Base-by-base conservation (phyloP, 2,113 vertebrate genomes). In the Menura novaehollandiae region DNA sequence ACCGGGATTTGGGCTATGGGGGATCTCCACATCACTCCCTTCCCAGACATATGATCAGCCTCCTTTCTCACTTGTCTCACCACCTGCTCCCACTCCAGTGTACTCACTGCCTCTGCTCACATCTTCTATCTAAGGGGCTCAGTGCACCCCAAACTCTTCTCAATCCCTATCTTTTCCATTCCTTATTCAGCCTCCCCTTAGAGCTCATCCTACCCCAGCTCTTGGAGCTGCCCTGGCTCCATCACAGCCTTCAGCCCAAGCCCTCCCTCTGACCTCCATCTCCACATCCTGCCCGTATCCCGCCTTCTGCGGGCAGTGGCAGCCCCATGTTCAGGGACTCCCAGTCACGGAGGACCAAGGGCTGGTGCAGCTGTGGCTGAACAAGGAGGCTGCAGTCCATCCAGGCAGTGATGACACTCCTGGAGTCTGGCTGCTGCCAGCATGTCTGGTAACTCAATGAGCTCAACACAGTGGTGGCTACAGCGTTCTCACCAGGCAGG, bases 31-130 rank as follows among this genome's bases (percentile, higher is more conserved):
- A 52, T 76, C 24, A 52, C 2, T 7, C 18, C 5, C 24, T 86
- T 74, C 37, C 37, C 46, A 62, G 71, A 30, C 11, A 33, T 24
- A 10, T 4, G 13, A 20, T 32, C 32, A 41, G 3, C 17, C 37
- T 64, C 23, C 28, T 83, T 88, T 73, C 43, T 77, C 8, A 1
- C 0, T 1, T 0, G 0, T 32, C 49, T 87, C 1, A 0, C 35
- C 49, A 49, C 27, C 30, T 63, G n/a, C 49, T 63, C 72, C 76
- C 41, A 49, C 21, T 63, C 27, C 49, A 43, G 41, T 37, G 35
- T 62, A 39, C 26, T 12, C 56, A 39, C 43, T 59, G 23, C 53
- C 49, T 69, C n/a, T 14, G 0, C 47, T 58, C 52, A 47, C 14
- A 39, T 53, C 72, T 75, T 74, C 69, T 73, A 41, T 30, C 62